Conservation (phyloP, 1,140 invertebrate species). For the Belonocnema kinseyi region DNA sequence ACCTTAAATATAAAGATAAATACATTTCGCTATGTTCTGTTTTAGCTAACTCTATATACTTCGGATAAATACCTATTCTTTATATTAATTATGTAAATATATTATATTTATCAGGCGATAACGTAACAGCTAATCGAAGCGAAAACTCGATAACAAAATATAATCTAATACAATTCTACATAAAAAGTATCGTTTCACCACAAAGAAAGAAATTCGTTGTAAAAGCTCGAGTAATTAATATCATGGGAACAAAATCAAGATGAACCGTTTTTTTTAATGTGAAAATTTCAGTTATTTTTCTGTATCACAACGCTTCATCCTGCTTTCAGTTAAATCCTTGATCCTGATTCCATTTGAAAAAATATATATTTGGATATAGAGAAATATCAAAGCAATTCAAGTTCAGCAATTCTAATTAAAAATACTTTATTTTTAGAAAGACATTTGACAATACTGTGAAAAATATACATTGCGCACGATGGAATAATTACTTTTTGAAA, state of each 20-base stretch:
- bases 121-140: slow-evolving; percentile 33
- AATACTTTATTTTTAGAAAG: too few relatives aligned
- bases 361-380: background rate
- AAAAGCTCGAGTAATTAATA: background rate
- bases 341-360: slow-evolving; percentile 5
- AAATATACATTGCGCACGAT: background rate
- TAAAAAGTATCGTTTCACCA: slow-evolving; percentile 35
- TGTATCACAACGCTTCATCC: background rate
- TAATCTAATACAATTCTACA: slow-evolving; percentile 41
- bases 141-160: slow-evolving; percentile 43
- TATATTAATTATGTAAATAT: slow-evolving; percentile 48
- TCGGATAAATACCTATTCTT: slow-evolving; percentile 55
- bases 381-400: too few relatives aligned
- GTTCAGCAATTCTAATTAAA: too few relatives aligned
- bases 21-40: slow-evolving; percentile 46
- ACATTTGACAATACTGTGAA: slow-evolving; percentile 2
- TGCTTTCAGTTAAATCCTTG: background rate
- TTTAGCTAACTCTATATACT: slow-evolving; percentile 43
- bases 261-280: background rate
- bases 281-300: background rate
- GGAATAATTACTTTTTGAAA: background rate
- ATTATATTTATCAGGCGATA: slow-evolving; percentile 55
- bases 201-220: background rate
- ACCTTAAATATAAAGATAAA: slow-evolving; percentile 64
- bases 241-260: background rate